Evolutionary conservation across 2,888 invertebrate species (phyloP), one percentile per base, ranked within the genome.

Genomic region (Penaeus monodon): DNA sequence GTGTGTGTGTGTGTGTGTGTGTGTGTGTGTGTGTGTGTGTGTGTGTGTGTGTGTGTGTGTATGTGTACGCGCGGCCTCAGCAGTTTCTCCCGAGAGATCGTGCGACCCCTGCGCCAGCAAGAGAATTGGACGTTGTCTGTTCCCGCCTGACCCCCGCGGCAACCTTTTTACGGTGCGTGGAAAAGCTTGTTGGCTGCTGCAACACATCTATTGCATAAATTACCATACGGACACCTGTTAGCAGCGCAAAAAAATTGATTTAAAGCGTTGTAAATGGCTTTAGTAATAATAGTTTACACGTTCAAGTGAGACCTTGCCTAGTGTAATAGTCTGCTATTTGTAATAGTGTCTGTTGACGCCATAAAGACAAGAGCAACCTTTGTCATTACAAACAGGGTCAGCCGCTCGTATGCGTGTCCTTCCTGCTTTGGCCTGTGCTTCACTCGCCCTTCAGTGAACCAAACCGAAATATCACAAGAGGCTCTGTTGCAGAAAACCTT

Each of bases 161-260:
- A 22, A 38, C 33, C 38, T 73, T 73, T 73, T 73, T 73, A 73
- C 73, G 73, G 73, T 73, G 33, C 38, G 73, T 22, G 73, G 80
- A 57, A 57, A 57, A 57, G 57, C 57, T 57, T 17, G 57, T 57
- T 57, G 57, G 57, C 57, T 57, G 80, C 38, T 68, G 44, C 81
- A 65, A 22, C 81, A 68, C 81, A 65, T 27, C 68, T 14, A 66
- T 81, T 81, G 81, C 68, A 81, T 81, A 81, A 81, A 81, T 81
- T 81, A 81, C 81, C 81, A 81, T 81, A 81, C 81, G 38, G 81
- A 81, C 81, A 81, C 81, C 81, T 81, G 66, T 68, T 24, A 68
- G 49, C 29, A 38, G 81, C 17, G 66, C 66, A 65, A 81, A 81
- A 80, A 81, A 81, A 81, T 44, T 64, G 68, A 81, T 68, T 81